Evolutionary conservation across 2,888 invertebrate species (phyloP).

Genomic region (Tiliacea aurago): DNA sequence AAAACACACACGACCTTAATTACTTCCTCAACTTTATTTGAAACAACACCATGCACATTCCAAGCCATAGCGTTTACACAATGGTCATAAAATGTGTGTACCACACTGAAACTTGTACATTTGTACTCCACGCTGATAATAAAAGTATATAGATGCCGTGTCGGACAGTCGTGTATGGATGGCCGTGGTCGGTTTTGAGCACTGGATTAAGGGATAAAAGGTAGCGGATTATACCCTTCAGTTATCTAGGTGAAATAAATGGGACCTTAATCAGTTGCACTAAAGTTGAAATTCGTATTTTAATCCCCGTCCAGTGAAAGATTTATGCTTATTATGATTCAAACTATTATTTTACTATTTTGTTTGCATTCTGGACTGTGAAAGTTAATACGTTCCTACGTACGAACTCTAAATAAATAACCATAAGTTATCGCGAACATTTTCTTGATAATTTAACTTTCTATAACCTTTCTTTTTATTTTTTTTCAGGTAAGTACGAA

Average conservation of each 20-base stretch:
- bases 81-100: constrained; percentile 23
- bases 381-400: neutral
- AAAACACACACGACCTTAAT: neutral
- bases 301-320: neutral
- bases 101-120: constrained; percentile 17
- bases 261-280: neutral
- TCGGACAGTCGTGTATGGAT: constrained; percentile 42
- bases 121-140: constrained; percentile 41
- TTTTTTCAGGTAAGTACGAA: constrained; percentile 51
- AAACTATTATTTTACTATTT: neutral
- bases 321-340: neutral
- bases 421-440: neutral
- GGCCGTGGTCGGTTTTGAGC: constrained; percentile 18
- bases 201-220: constrained; percentile 24
- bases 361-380: neutral
- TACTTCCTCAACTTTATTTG: neutral
- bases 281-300: neutral
- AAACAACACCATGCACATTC: constrained; percentile 13
- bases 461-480: neutral
- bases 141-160: constrained; percentile 57
- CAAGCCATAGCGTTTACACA: constrained; percentile 24
- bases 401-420: neutral
- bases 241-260: neutral
- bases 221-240: constrained; percentile 15
- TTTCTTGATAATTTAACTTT: neutral